Base-by-base conservation (phyloP, 2,797 vertebrate genomes). In the Gastrophryne carolinensis region DNA sequence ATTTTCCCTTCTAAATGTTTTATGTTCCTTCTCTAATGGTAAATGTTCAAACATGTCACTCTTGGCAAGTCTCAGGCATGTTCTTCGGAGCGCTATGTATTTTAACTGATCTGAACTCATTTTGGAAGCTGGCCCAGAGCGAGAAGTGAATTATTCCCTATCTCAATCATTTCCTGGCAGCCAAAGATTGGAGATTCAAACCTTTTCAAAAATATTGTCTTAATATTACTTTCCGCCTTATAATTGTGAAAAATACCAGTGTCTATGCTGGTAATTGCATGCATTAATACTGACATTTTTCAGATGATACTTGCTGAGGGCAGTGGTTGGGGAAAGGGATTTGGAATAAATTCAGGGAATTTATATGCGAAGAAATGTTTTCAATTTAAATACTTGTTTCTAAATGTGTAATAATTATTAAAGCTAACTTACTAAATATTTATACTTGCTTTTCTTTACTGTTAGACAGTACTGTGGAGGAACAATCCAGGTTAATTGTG, bases 21-120 rank as follows among this genome's bases (percentile, higher is more conserved):
- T 56, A 30, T 41, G 32, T 50, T n/a, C 13, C 26, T 32, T 0
- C 49, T 4, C 49, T 54, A 15, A 72, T 61, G 15, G 19, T 61
- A 29, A 54, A 57, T 34, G 72, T 65, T 56, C 56, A 41, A 73
- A 73, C 61, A 73, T 73, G 72, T 54, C 50, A 65, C 39, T 3
- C 27, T 65, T 73, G 72, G 72, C 72, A 73, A 26, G 44, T 56
- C 39, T 21, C 2, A 24, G 44, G 26, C 39, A 34, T 34, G 35
- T 26, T 44, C 71, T 73, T 32, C 44, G 23, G 54, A 32, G 30
- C n/a, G 17, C 32, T 65, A 26, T 56, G 50, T 39, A 47, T 65
- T 65, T 64, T 17, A 57, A 73, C 52, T 65, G 65, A 44, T 35
- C 30, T 65, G 50, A 65, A 65, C 50, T 65, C 54, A 23, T 64